Base-by-base conservation (phyloP, 2,888 invertebrate genomes). In the Periphyllus acericola region DNA sequence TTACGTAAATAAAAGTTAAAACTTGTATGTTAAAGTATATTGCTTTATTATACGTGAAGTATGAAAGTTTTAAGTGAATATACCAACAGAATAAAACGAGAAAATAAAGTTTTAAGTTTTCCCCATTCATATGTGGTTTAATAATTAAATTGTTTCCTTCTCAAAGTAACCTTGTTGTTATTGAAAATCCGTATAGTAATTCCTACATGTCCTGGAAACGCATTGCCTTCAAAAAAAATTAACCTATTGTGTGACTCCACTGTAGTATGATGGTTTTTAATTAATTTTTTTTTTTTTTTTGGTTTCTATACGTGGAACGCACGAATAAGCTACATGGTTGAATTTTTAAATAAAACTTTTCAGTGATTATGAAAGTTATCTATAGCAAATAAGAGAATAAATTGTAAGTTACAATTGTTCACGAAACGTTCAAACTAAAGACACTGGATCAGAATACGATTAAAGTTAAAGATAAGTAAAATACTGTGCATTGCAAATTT, bases 131-230 rank as follows among this genome's bases (percentile, higher is more conserved):
- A 78, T 52, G 32, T 52, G 32, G 9, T 1, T 19, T 14, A 21
- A 32, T 78, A 78, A 52, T 78, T 55, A 55, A 78, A 78, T 78
- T 78, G 21, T 78, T 76, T 78, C 52, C 46, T 76, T 78, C 32
- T 78, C 52, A 78, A 25, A 55, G 52, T 5, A 25, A 55, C 52
- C 25, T 19, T 78, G 32, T 78, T 78, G 32, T 78, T 52, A 46
- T 78, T 52, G 29, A 52, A 78, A 32, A 52, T 52, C 52, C 52
- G n/a, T 46, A 46, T 55, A 55, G 29, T 52, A 78, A 52, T 78
- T 25, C 8, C 21, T 78, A 32, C 32, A 21, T 76, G n/a, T 4
- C 36, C 29, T 29, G 76, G 29, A 76, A 76, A 76, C 19, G 46
- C 29, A 29, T 76, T 29, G 19, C 29, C 19, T 1, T 14, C 2